These are phyloP conservation scores for Theocolax elegans DNA, from an alignment of 1,140 invertebrate genomes.

Conservation along the genomic window DNA sequence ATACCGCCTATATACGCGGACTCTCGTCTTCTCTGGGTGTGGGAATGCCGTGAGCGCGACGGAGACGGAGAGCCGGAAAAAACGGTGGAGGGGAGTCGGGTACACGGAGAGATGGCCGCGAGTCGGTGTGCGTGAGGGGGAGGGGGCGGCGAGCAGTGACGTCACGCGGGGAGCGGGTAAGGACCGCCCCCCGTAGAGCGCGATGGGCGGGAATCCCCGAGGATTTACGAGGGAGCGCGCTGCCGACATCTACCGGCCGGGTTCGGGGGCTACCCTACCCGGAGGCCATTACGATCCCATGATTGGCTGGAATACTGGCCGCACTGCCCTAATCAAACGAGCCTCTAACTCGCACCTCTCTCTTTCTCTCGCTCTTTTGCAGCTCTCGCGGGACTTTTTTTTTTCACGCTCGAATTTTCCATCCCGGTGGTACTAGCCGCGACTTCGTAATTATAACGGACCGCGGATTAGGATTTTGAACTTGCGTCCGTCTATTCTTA, in stretches of 20 bases:
- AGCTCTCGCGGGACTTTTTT: not conserved
- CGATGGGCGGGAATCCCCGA: constrained; percentile 65
- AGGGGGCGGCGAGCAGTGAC: constrained; percentile 22
- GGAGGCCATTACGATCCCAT: constrained; percentile 66
- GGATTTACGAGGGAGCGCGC: constrained; percentile 62
- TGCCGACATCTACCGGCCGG: constrained; percentile 60
- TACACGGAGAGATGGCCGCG: not conserved
- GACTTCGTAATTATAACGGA: too few species aligned
- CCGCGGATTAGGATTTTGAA: too few species aligned
- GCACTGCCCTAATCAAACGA: constrained; percentile 64
- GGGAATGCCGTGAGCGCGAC: too few species aligned
- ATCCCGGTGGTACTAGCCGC: too few species aligned
- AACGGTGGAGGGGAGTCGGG: not conserved
- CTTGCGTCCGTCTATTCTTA: too few species aligned
- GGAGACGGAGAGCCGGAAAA: not conserved
- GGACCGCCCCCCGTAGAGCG: constrained; percentile 59
- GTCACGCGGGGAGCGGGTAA: constrained; percentile 35
- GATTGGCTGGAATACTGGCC: constrained; percentile 60
- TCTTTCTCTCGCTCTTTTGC: constrained; percentile 47
- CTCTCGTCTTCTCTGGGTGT: too few species aligned
- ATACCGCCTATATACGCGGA: too few species aligned
- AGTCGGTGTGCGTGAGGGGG: constrained; percentile 40
- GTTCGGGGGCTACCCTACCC: constrained; percentile 27
- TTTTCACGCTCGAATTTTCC: not conserved
- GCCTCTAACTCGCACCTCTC: constrained; percentile 57